Percentiles rank a stretch among this genome's conserved stretches.
Conservation (phyloP, 1,140 invertebrate genomes). For the Zaprionus ghesquierei region DNA sequence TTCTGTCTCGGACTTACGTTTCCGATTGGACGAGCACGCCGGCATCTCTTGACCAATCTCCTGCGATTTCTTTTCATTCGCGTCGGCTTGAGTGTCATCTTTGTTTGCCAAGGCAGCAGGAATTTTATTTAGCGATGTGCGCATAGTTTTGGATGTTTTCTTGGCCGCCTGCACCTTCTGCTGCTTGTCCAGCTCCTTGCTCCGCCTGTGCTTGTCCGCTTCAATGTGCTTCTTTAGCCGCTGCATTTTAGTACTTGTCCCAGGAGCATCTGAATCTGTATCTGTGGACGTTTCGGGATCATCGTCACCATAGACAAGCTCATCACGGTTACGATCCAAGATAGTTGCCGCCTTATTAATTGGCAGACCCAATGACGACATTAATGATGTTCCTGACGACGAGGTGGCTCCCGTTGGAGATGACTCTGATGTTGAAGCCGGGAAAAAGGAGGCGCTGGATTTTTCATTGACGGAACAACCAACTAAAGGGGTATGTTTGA, state of each 20-base stretch:
- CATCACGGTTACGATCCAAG: slow-evolving; percentile 79
- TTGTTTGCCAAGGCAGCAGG: neutral
- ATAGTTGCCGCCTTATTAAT: slow-evolving; percentile 12
- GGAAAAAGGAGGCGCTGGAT: fast-evolving
- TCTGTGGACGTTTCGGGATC: slow-evolving; percentile 82
- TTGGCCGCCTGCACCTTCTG: slow-evolving; percentile 32
- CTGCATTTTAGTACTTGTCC: slow-evolving; percentile 28
- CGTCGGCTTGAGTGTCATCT: slow-evolving; percentile 6
- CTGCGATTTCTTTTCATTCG: neutral
- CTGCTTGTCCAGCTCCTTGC: slow-evolving; percentile 49
- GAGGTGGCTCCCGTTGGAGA: neutral
- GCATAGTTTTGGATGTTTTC: neutral
- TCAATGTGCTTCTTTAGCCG: slow-evolving; percentile 83
- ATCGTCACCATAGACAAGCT: slow-evolving; percentile 84
- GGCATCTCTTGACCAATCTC: neutral
- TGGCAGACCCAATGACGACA: no score
- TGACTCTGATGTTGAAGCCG: neutral
- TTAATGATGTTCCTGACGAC: neutral
- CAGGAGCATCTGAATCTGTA: slow-evolving; percentile 1
- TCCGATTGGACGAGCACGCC: neutral
- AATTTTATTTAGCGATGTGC: neutral
- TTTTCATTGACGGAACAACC: neutral
- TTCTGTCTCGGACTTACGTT: slow-evolving; percentile 30
- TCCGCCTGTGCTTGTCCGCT: slow-evolving; percentile 81
- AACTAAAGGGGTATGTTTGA: slow-evolving; percentile 4